phyloP scores from a whole-genome alignment of 2,113 vertebrate genomes.

The Dicentrarchus labrax region DNA sequence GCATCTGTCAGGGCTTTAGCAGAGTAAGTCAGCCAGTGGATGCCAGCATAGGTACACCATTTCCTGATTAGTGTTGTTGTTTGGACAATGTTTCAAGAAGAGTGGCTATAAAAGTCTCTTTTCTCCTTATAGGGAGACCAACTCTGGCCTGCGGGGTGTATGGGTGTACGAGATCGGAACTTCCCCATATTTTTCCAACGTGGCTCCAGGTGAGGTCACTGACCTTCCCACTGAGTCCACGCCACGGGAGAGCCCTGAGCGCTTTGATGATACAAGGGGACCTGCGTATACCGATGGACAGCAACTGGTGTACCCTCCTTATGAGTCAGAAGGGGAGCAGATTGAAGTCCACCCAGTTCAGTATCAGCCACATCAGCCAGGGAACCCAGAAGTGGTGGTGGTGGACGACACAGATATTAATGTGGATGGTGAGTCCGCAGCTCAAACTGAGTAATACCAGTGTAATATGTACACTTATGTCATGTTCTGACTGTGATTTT shows the following conservation, averaged over 20 bases:
- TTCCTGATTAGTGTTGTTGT: not conserved
- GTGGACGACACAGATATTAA: conserved; percentile 84
- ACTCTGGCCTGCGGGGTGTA: conserved; percentile 89
- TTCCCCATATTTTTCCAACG: conserved; percentile 79
- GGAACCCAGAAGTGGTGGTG: conserved; percentile 87
- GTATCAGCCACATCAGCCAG: conserved; percentile 79
- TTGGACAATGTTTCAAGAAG: not conserved
- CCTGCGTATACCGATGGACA: conserved; percentile 41
- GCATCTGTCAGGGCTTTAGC: conserved; percentile 85
- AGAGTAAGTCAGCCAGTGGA: conserved; percentile 83
- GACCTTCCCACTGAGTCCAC: conserved; percentile 56
- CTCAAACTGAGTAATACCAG: not conserved
- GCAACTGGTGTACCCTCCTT: conserved; percentile 56
- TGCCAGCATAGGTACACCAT: too few species aligned
- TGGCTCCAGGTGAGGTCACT: conserved; percentile 86
- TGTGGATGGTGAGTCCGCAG: conserved; percentile 87
- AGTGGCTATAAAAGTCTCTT: not conserved
- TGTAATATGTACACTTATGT: not conserved
- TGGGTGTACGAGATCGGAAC: conserved; percentile 95
- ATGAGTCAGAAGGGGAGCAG: conserved; percentile 49
- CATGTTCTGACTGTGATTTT: not conserved
- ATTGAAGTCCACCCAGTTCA: conserved; percentile 77
- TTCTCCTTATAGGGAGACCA: conserved; percentile 86
- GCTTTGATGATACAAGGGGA: not conserved
- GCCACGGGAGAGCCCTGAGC: not conserved